A percentile compares a stretch with the other conserved stretches of the same genome.
phyloP scores from a whole-genome alignment of 2,888 invertebrate genomes.

The Erebia epiphron region DNA sequence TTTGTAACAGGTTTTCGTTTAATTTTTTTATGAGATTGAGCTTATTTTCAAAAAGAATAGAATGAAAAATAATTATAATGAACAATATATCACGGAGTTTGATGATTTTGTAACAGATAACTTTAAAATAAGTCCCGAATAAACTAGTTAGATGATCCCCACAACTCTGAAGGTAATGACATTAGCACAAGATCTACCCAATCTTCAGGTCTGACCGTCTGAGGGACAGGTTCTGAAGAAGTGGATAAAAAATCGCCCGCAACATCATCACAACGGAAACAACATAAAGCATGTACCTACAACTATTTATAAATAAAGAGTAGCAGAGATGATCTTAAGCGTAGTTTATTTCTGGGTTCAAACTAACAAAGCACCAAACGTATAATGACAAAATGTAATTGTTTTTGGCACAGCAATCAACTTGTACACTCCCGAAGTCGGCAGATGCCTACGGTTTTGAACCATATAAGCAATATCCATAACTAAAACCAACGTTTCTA shows the following conservation, averaged over 20 bases:
- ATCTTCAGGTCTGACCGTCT: neutral
- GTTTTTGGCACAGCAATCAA: neutral
- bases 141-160: slow-evolving; percentile 2
- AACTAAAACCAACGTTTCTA: neutral
- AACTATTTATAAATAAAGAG: slow-evolving; percentile 39
- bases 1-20: too few relatives aligned
- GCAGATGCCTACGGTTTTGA: slow-evolving; percentile 1
- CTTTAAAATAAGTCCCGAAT: neutral
- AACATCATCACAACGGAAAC: slow-evolving; percentile 33
- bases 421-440: neutral
- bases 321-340: slow-evolving; percentile 11
- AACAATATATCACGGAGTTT: neutral
- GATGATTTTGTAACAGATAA: neutral
- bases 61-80: neutral
- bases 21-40: neutral
- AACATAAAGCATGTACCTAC: slow-evolving; percentile 34
- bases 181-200: slow-evolving; percentile 1
- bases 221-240: neutral
- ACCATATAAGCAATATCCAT: neutral
- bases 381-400: slow-evolving; percentile 3
- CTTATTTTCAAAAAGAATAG: neutral
- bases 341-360: slow-evolving; percentile 2
- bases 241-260: slow-evolving; percentile 10
- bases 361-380: slow-evolving; percentile 6
- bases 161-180: neutral